Conservation (phyloP, 2,888 invertebrate genomes). For the Melitaea athalia region DNA sequence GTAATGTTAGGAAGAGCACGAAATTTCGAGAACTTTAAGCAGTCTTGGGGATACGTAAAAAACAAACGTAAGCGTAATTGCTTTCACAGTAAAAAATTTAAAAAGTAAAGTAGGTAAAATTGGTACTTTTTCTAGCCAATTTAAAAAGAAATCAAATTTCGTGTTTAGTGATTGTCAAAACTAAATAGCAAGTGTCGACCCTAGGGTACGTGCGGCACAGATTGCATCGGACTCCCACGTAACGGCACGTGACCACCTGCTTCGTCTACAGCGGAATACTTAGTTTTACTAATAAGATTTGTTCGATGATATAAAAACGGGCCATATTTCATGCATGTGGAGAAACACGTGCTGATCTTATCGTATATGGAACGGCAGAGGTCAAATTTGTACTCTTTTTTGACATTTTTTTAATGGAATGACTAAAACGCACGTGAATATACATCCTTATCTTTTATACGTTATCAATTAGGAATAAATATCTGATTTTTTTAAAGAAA, state of each 20-base stretch:
- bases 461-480: too few species aligned
- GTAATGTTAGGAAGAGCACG: too few species aligned
- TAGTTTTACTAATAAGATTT: not conserved
- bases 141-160: not conserved
- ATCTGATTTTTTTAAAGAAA: too few species aligned
- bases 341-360: not conserved
- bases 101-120: not conserved
- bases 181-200: slow-evolving; percentile 30
- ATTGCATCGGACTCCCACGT: slow-evolving; percentile 47
- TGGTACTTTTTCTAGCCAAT: not conserved
- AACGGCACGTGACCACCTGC: slow-evolving; percentile 47
- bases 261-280: slow-evolving; percentile 1
- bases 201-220: slow-evolving; percentile 38
- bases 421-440: too few species aligned
- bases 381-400: not conserved
- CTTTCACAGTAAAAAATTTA: not conserved
- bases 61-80: too few species aligned
- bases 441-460: too few species aligned
- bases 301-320: not conserved
- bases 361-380: not conserved
- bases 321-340: not conserved
- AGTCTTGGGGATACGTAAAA: too few species aligned
- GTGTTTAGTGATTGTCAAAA: slow-evolving; percentile 24
- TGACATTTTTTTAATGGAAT: not conserved
- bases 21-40: too few species aligned